Conservation (phyloP, 2,797 vertebrate species). For the Myripristis murdjan region DNA sequence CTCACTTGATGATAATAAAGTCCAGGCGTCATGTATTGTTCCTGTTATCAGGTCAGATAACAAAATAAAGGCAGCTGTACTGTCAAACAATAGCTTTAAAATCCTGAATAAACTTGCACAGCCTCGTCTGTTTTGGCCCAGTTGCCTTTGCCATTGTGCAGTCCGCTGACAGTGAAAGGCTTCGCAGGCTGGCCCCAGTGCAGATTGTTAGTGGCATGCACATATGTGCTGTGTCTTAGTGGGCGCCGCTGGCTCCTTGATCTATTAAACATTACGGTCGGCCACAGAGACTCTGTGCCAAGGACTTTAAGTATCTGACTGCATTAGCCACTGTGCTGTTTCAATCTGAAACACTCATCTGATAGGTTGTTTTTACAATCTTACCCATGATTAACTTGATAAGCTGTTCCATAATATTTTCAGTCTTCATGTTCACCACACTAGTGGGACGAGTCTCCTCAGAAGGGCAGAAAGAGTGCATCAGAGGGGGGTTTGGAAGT, state of each 20-base stretch:
- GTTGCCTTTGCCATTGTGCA: conserved; percentile 35
- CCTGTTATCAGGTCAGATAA: neutral
- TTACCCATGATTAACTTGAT: neutral
- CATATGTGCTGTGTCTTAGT: conserved; percentile 52
- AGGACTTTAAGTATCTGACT: conserved; percentile 14
- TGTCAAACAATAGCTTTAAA: neutral
- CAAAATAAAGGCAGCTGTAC: conserved; percentile 6
- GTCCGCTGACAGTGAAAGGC: conserved; percentile 6
- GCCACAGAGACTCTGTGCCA: conserved; percentile 36
- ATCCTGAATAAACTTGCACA: conserved; percentile 10
- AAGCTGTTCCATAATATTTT: neutral
- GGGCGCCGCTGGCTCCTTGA: conserved; percentile 47
- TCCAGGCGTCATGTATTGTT: conserved; percentile 1
- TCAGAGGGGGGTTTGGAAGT: neutral
- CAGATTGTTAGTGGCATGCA: conserved; percentile 39
- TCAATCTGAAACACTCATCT: conserved; percentile 14
- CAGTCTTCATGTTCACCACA: neutral
- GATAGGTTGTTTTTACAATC: neutral
- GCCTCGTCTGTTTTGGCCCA: conserved; percentile 21
- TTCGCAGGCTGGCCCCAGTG: neutral
- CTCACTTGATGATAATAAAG: conserved; percentile 15
- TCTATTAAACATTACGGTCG: conserved; percentile 62
- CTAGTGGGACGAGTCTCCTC: neutral
- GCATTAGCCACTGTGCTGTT: conserved; percentile 21
- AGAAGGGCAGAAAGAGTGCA: neutral